Conservation (phyloP, 2,888 invertebrate species). For the Lochmaea crataegi region DNA sequence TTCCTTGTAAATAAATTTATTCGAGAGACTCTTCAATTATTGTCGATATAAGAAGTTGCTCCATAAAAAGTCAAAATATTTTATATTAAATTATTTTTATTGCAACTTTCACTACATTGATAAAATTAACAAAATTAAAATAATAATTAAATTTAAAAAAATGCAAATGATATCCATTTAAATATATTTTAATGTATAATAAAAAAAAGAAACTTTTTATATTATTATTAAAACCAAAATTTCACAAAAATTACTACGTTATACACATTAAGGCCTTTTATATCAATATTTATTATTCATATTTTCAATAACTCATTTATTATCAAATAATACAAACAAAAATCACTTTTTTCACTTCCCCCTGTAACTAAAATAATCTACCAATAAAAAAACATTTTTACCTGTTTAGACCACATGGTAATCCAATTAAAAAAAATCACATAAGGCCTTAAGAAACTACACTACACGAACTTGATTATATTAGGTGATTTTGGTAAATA, state of each 20-base stretch:
- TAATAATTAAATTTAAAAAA: no score
- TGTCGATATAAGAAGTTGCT: not conserved
- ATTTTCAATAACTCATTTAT: not conserved
- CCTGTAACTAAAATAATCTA: conserved; percentile 22
- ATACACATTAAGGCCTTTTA: no score
- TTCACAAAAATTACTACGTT: no score
- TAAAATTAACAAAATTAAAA: no score
- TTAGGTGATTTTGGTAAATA: conserved; percentile 54
- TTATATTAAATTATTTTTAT: no score
- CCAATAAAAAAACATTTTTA: conserved; percentile 44
- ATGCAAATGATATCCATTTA: no score
- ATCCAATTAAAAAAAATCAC: conserved; percentile 52
- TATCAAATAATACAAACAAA: not conserved
- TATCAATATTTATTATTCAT: no score
- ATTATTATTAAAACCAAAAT: no score
- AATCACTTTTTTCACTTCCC: conserved; percentile 25
- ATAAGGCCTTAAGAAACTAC: conserved; percentile 49
- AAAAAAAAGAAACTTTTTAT: no score
- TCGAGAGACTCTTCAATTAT: not conserved
- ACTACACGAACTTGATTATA: conserved; percentile 52
- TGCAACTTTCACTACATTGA: no score
- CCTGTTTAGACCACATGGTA: conserved; percentile 57
- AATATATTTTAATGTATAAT: no score
- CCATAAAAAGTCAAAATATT: not conserved
- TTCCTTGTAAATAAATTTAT: not conserved